Evolutionary conservation across 1,140 invertebrate genomes (phyloP), one percentile per base, ranked within the genome.

Genomic region (Colletes gigas): DNA sequence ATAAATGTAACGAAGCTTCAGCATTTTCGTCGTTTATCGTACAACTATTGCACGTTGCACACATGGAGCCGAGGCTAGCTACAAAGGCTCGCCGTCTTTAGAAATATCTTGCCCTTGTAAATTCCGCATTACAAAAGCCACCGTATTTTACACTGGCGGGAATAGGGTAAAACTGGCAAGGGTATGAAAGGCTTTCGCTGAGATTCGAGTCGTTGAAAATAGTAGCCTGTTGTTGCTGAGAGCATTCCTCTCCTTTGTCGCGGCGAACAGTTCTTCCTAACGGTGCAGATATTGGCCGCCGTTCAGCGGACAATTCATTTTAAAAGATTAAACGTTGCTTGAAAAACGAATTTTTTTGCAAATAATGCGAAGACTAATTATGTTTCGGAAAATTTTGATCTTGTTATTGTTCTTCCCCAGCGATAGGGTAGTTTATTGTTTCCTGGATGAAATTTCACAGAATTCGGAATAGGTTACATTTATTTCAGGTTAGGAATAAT

Each of bases 171-270:
- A 62, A n/a, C 54, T 50, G 30, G 41, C 54, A 50, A 59, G 66
- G 74, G 19, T 19, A 70, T 71, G 67, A 78, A 78, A 78, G 50
- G 68, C 39, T 68, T 39, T 47, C 30, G 9, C 47, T 39, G 55
- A 62, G 47, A 73, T 59, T 71, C 73, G 21, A 78, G 75, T 54
- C 62, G 44, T 66, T 76, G 67, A 81, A 77, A 81, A 80, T 80
- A 57, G 59, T 44, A 41, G 54, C 55, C 44, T 4, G 65, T 69
- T 50, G 44, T 62, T 52, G 44, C 30, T 62, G 57, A 52, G 57
- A 62, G 57, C 30, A 52, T 62, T 62, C 59, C 17, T 39, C 7
- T 5, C n/a, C 47, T 78, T 71, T 62, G 67, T 71, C 67, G 47
- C 47, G 67, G 67, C 21, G 44, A 21, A 9, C 57, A n/a, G 70